Evolutionary conservation across 2,888 invertebrate genomes (phyloP), one percentile per base, ranked within the genome.

Genomic region (Metopia argyrocephala): DNA sequence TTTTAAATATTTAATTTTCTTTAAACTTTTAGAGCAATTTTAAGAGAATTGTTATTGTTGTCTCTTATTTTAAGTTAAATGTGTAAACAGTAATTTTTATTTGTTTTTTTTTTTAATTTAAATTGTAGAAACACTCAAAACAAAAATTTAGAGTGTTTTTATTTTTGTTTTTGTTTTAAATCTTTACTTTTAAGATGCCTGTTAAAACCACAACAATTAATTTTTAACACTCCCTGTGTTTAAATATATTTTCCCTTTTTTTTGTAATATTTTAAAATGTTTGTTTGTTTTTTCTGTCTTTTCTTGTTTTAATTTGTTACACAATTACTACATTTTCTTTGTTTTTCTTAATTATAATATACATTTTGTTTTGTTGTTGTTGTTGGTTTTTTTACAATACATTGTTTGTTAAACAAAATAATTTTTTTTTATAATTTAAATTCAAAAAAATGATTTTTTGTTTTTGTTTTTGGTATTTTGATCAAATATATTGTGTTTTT

Each of bases 311-410:
- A 76, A 80, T 76, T 76, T 79, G 76, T 79, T 76, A 73, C 76
- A 76, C 79, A 80, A 71, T 52, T 80, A 76, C 68, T 76, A 73
- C 66, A 52, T 12, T 62, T 82, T 62, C 48, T 70, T 73, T 76
- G 59, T 78, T 78, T 85, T 87, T 84, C 85, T 86, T 84, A 86
- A 86, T 86, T 85, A 84, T 38, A 38, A 38, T 38, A 38, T 38
- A 12, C 85, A 86, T 87, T 85, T 85, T 38, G 38, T 38, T n/a
- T n/a, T 38, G 38, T 31, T 31, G 31, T 31, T 86, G 84, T 84
- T 85, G 87, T 57, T 83, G 84, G 78, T 85, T 85, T 84, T 86
- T 80, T 84, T 87, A 86, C 86, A 86, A 86, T 86, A 87, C 85
- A 85, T 83, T 85, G 84, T 82, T 84, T 79, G 82, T 84, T 83